Evolutionary conservation across 2,888 invertebrate genomes (phyloP), one percentile per base, ranked within the genome.

Genomic region (Dryobota labecula): DNA sequence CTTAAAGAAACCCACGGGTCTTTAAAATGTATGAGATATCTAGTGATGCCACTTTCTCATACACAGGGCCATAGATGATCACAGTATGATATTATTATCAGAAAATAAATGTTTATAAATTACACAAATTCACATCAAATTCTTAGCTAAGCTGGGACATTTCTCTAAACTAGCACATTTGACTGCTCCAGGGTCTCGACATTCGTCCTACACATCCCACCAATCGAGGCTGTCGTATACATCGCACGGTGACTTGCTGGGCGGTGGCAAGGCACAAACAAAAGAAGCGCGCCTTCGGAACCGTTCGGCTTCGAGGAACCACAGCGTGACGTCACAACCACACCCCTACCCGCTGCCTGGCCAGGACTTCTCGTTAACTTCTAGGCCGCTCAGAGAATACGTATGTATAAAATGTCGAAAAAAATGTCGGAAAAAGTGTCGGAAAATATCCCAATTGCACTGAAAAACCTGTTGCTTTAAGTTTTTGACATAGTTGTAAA

Each of bases 161-260:
- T n/a, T n/a, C n/a, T n/a, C n/a, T 43, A 24, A 56, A 33, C 4
- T 47, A 41, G 18, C 0, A 20, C 7, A 11, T 20, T 43, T 30
- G 8, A 20, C 30, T 60, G 33, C 53, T 72, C 18, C 95, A 96
- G 98, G 98, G 87, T 98, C 99, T 83, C 97, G 99, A 86, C 99
- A 99, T 95, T 99, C 98, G 84, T 99, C 99, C 87, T 99, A 99
- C 96, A 99, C 99, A 86, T 99, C 99, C 78, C 99, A 99, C 93
- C 98, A 98, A 89, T 99, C 99, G 73, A 97, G 98, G 87, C 97
- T 99, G 90, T 99, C 99, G 72, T 99, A 99, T 94, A 99, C 98
- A 81, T 99, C 99, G 47, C 99, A 99, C 94, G 98, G 98, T 64
- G 99, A 99, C 96, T 96, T 98, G 84, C 96, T 99, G 86, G 97